A percentile compares a stretch with the other conserved stretches of the same genome.
phyloP scores from a whole-genome alignment of 2,113 vertebrate genomes.

The Zosterops hypoxanthus region DNA sequence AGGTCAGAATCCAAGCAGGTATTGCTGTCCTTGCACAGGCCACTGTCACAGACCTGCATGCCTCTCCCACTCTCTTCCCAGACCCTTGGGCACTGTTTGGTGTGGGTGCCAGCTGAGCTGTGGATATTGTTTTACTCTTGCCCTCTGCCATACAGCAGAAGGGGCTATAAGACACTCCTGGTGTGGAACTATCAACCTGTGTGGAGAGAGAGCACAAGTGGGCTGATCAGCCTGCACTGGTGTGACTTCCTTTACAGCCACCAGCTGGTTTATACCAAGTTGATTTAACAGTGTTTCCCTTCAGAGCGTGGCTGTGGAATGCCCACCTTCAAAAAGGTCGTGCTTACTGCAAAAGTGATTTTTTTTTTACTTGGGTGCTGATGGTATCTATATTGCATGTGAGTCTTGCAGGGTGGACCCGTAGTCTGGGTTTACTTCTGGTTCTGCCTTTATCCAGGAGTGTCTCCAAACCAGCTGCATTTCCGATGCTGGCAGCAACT shows the following conservation, averaged over 20 bases:
- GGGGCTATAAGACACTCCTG: accelerated
- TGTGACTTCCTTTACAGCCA: not conserved
- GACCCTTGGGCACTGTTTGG: accelerated
- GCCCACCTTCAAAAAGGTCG: not conserved
- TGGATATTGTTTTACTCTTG: accelerated
- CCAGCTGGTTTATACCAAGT: not conserved
- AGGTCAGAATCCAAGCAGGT: accelerated
- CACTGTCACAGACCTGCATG: not conserved
- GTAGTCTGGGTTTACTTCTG: not conserved
- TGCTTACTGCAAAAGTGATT: not conserved
- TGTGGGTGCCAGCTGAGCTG: not conserved
- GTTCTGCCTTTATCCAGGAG: not conserved
- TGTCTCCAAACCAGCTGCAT: not conserved
- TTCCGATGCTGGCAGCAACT: not conserved
- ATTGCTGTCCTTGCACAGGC: not conserved
- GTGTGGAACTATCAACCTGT: not conserved
- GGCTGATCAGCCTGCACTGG: not conserved
- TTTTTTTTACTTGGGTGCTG: not conserved
- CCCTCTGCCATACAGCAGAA: accelerated
- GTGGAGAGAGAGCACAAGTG: too few relatives aligned
- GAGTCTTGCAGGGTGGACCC: not conserved
- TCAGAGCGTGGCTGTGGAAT: not conserved
- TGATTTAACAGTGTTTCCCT: not conserved
- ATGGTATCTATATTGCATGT: accelerated
- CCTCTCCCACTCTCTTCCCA: not conserved